Evolutionary conservation across 2,797 vertebrate genomes (phyloP), one percentile per base, ranked within the genome.

Genomic region (Scolopax rusticola): DNA sequence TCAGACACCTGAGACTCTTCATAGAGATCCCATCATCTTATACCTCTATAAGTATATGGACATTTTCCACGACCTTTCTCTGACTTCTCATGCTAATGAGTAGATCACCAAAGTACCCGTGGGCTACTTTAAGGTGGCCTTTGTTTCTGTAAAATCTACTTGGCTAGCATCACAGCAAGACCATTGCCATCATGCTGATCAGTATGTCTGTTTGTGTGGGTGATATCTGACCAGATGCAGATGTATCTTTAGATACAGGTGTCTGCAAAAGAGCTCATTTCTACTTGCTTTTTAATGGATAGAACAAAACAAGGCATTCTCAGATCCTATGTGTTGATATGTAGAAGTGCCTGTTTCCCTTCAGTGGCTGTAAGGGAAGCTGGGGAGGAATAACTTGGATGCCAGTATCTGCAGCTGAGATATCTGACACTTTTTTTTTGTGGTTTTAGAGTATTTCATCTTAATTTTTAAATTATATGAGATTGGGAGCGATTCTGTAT

Each of bases 301-400:
- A 63, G 25, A 76, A 68, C 54, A 15, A 88, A 91, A 64, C 2
- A 86, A 76, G 63, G 5, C 38, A 61, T 33, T 54, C 30, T 3
- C 38, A 65, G 32, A 51, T 61, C 9, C 1, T 0, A 12, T 51
- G 7, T 65, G 11, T 18, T 17, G 7, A 25, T 79, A 19, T 0
- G 1, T 28, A 32, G 21, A 83, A 65, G 14, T n/a, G 14, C 12
- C 36, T 33, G 12, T 50, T 92, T 68, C 18, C 23, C 30, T 67
- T 88, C 67, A 73, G 19, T n/a, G 57, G 3, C 24, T 84, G 8
- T 50, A 48, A 71, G 75, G 17, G 23, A 88, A 73, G 25, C n/a
- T 67, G 30, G 23, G 12, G 8, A 2, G 69, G 12, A 36, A 25
- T 43, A 61, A 30, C 33, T 84, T 14, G 41, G 9, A 51, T 69